A percentile compares a stretch with the other conserved stretches of the same genome.
These are phyloP conservation scores for Hypena proboscidalis DNA, from an alignment of 2,888 invertebrate species.

Conservation along the genomic window DNA sequence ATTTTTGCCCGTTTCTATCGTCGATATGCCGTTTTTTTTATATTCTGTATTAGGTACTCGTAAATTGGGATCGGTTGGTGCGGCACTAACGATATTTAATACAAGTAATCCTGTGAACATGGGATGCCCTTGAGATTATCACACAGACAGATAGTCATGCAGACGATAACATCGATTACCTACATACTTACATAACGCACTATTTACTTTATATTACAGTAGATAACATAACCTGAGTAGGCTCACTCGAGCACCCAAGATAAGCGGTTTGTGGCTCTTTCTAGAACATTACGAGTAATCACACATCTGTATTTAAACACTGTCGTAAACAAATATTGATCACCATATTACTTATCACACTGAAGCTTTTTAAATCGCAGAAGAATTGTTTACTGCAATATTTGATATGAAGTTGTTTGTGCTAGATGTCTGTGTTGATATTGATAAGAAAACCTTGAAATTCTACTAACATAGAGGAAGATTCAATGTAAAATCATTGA, in stretches of 20 bases:
- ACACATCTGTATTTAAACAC: slow-evolving; percentile 24
- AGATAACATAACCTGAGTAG: slow-evolving; percentile 28
- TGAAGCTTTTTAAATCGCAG: slow-evolving; percentile 13
- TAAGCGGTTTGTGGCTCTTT: slow-evolving; percentile 28
- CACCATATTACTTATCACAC: slow-evolving; percentile 22
- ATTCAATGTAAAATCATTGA: too few relatives aligned
- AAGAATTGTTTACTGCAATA: slow-evolving; percentile 11
- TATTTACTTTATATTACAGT: slow-evolving; percentile 23
- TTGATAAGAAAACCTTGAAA: too few relatives aligned
- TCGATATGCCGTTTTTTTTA: too few relatives aligned
- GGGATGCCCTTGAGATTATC: slow-evolving; percentile 20
- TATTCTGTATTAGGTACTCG: too few relatives aligned
- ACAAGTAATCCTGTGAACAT: not conserved
- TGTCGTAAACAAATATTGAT: slow-evolving; percentile 27
- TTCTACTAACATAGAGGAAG: too few relatives aligned
- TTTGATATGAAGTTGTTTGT: too few relatives aligned
- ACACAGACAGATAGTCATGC: slow-evolving; percentile 21
- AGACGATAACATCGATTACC: slow-evolving; percentile 29
- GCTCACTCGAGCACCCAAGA: slow-evolving; percentile 24
- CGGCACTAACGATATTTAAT: too few relatives aligned
- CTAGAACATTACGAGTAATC: slow-evolving; percentile 39
- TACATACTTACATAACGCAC: slow-evolving; percentile 31
- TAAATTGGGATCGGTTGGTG: too few relatives aligned
- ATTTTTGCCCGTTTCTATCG: too few relatives aligned
- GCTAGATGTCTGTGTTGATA: not conserved